Evolutionary conservation across 2,113 vertebrate species (phyloP), one percentile per base, ranked within the genome.

Genomic region (Macquaria ambigua): DNA sequence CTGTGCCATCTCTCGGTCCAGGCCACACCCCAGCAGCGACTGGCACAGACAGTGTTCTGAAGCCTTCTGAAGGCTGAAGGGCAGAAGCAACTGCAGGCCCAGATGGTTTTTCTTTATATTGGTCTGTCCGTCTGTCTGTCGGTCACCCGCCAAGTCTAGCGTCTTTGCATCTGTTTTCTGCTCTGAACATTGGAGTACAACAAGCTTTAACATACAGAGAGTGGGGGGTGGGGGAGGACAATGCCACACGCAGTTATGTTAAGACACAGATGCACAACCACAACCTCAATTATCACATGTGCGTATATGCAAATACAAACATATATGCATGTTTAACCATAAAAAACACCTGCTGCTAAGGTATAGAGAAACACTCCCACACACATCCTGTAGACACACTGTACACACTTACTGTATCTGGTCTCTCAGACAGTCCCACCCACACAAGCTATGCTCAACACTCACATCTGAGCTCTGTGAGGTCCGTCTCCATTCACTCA

Each of bases 21-120:
- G 58, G 87, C 84, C 81, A 78, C 80, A 79, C 79, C 93, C 87
- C 66, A n/a, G 86, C 81, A 90, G 87, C 69, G 72, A 89, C 81
- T 89, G 91, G 67, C 85, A 79, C 71, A 34, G 25, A 34, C 43
- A 14, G 37, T 1, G 5, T 69, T 77, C 79, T 77, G 74, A 84
- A 86, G 85, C 77, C 71, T 75, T 69, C 53, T 52, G 80, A 71
- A 72, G 41, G 79, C 79, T 85, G 69, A 85, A 53, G 69, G 58
- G 53, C 34, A 34, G 34, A 25, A 76, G 52, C 41, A 66, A 86
- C 69, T 74, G 63, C 74, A 88, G 85, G 37, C 62, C 83, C 73
- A 88, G 61, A 87, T 87, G 72, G 69, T 89, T 88, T 76, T 76
- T 64, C 68, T 88, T 86, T 77, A 72, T 82, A 77, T 62, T 64